phyloP scores from a whole-genome alignment of 2,113 vertebrate species.

The Chascanopsetta lugubris region DNA sequence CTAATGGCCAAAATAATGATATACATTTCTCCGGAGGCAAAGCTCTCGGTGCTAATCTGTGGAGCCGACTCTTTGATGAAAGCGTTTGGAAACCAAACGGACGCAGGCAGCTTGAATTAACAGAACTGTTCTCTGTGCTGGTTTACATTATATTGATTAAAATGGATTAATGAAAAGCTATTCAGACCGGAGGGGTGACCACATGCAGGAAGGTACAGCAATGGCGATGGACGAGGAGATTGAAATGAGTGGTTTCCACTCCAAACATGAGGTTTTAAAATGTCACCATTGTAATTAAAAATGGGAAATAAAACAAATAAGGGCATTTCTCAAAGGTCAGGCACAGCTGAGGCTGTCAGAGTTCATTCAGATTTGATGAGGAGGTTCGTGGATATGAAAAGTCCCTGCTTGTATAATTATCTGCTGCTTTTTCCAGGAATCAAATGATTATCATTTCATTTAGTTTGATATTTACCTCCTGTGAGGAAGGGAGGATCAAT shows the following conservation, averaged over 20 bases:
- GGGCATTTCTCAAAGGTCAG: constrained; percentile 20
- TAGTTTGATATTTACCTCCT: too few species aligned
- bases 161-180: constrained; percentile 22
- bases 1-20: neutral
- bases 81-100: neutral
- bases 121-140: neutral
- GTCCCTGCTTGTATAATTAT: neutral
- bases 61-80: constrained; percentile 9
- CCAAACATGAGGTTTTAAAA: constrained; percentile 7
- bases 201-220: neutral
- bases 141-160: constrained; percentile 19
- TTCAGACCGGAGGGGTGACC: neutral
- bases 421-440: neutral
- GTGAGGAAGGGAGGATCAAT: too few species aligned
- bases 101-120: neutral
- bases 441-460: too few species aligned
- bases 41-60: neutral
- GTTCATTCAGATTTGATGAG: constrained; percentile 13
- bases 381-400: neutral
- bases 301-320: neutral
- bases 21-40: constrained; percentile 3
- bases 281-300: neutral
- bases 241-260: neutral
- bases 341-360: constrained; percentile 17
- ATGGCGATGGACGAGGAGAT: neutral